Conservation (phyloP, 2,888 invertebrate species). For the Nephrocerus scutellatus region DNA sequence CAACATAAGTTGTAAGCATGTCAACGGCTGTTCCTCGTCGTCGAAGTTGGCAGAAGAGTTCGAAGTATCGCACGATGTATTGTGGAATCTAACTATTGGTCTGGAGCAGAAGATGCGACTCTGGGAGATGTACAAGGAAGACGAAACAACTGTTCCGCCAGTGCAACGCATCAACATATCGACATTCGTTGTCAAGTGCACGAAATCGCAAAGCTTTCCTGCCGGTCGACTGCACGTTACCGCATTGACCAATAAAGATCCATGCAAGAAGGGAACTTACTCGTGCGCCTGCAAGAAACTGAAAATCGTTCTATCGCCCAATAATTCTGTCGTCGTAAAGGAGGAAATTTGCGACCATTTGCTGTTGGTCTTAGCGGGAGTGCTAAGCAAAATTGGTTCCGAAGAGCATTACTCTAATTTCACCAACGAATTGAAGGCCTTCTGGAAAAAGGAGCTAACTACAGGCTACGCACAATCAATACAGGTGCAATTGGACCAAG, state of each 20-base stretch:
- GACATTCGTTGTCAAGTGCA: constrained; percentile 41
- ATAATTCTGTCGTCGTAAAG: constrained; percentile 40
- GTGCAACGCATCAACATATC: constrained; percentile 39
- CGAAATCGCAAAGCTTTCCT: constrained; percentile 36
- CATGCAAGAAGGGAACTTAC: constrained; percentile 29
- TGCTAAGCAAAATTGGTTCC: constrained; percentile 38
- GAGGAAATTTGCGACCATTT: constrained; percentile 46
- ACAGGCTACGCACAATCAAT: too few relatives aligned
- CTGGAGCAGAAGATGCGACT: constrained; percentile 35
- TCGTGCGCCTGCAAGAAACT: constrained; percentile 43
- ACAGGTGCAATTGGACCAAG: too few relatives aligned
- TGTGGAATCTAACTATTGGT: constrained; percentile 39
- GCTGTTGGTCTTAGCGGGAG: constrained; percentile 38
- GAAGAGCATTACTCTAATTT: too few relatives aligned
- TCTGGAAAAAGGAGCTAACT: constrained; percentile 37
- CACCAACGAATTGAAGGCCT: constrained; percentile 33
- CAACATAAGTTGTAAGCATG: constrained; percentile 36
- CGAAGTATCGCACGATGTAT: constrained; percentile 33
- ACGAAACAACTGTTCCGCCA: constrained; percentile 32
- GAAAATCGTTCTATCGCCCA: constrained; percentile 41
- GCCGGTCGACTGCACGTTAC: constrained; percentile 40
- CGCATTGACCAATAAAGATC: constrained; percentile 28
- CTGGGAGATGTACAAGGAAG: constrained; percentile 38
- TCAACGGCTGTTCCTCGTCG: constrained; percentile 32
- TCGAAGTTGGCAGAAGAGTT: constrained; percentile 30